Percentiles rank a stretch among this genome's conserved stretches.
Evolutionary conservation across 2,888 invertebrate species (phyloP).

Genomic region (Nemapogon koenigi): DNA sequence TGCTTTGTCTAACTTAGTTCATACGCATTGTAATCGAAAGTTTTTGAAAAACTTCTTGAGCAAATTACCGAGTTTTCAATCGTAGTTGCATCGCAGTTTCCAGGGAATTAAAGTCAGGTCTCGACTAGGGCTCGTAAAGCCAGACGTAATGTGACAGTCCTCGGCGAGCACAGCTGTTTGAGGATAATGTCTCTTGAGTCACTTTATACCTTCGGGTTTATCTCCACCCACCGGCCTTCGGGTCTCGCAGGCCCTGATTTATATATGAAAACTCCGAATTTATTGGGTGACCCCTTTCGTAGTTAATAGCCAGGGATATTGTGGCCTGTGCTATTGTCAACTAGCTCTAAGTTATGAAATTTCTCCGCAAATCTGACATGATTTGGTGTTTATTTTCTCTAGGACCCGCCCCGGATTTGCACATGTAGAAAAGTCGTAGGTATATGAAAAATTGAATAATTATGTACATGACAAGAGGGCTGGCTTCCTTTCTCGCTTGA

Average conservation of each 20-base stretch:
- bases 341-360: not conserved
- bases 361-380: not conserved
- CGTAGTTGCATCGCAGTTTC: no score
- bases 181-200: conserved; percentile 28
- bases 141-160: conserved; percentile 41
- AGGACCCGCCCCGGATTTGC: no score
- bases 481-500: no score
- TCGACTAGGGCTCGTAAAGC: conserved; percentile 28
- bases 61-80: no score
- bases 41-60: no score
- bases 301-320: conserved; percentile 46
- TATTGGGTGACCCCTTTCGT: conserved; percentile 35
- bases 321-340: conserved; percentile 27
- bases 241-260: conserved; percentile 41
- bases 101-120: conserved; percentile 8
- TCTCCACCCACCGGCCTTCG: conserved; percentile 39
- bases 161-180: conserved; percentile 36
- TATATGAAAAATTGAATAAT: no score
- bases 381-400: no score
- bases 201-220: conserved; percentile 26
- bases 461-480: no score
- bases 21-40: no score
- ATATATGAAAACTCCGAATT: conserved; percentile 47
- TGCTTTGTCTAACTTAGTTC: no score
- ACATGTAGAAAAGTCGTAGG: no score